Base-by-base conservation (phyloP, 2,888 invertebrate genomes). In the Spatulosminthurus flaviceps region DNA sequence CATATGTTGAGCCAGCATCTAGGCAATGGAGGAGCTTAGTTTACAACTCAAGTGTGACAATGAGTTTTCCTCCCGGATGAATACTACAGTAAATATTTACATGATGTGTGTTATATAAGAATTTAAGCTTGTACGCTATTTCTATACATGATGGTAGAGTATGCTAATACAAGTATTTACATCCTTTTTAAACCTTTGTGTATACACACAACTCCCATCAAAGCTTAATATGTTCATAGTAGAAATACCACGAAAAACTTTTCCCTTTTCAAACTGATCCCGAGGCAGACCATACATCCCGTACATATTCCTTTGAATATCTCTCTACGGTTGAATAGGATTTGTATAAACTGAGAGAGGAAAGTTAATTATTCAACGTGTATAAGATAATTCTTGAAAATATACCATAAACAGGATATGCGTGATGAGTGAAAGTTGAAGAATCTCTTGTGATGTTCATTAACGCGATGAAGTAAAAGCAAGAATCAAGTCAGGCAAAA, bases 311-410 rank as follows among this genome's bases (percentile, higher is more conserved):
- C n/a, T n/a, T n/a, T n/a, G n/a, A n/a, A n/a, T n/a, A n/a, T n/a
- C n/a, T n/a, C n/a, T 34, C 34, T 34, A 4, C 34, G 4, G 4
- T 34, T 5, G 16, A 1, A 51, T 1, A 19, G n/a, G 1, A 51
- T 51, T 11, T 19, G 16, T 11, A 51, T 2, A 51, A 2, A 51
- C 19, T 13, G 51, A 51, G 16, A 16, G 51, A 51, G 41, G 9
- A 51, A 51, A 51, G 51, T 51, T 51, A 51, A 51, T 51, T 51
- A 51, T 51, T 51, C n/a, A 19, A 9, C 51, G 51, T n/a, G n/a
- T 51, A 51, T 19, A 51, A 51, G 51, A 51, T 51, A 51, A 51
- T 51, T 51, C 51, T 51, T 51, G 51, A 51, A 51, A 51, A 51
- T 7, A 41, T 1, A 13, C 16, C n/a, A 51, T 51, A 51, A 51